A percentile compares a stretch with the other conserved stretches of the same genome.
Conservation (phyloP, 2,797 vertebrate species). For the Adelosebastes latens region DNA sequence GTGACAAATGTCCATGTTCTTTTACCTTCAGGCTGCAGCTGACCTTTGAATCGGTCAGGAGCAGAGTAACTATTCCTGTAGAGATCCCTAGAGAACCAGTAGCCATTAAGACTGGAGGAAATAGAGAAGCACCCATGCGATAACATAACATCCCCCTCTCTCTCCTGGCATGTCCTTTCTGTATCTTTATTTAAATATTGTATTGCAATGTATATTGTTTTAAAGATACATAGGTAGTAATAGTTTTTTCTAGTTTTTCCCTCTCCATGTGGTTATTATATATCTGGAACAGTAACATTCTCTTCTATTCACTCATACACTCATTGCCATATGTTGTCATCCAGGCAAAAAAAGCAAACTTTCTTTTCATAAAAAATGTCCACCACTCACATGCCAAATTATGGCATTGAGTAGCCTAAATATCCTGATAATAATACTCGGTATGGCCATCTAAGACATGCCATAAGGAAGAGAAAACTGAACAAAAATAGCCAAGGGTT, state of each 20-base stretch:
- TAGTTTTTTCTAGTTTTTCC: too few relatives aligned
- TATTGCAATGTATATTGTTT: not conserved
- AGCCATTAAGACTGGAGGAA: not conserved
- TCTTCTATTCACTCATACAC: not conserved
- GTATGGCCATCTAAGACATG: not conserved
- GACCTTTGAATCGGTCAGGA: constrained; percentile 24
- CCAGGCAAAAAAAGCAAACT: not conserved
- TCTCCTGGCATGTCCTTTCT: not conserved
- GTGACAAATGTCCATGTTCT: not conserved
- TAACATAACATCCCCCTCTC: not conserved
- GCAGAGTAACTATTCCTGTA: not conserved
- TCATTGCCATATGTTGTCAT: not conserved
- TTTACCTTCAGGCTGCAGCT: not conserved
- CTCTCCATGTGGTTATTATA: too few relatives aligned
- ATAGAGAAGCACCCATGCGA: not conserved
- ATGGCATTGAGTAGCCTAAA: not conserved
- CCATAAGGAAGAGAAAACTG: not conserved
- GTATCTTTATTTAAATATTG: not conserved
- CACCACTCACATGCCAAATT: not conserved
- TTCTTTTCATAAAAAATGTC: not conserved
- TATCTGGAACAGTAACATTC: not conserved
- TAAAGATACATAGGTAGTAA: too few relatives aligned
- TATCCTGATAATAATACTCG: not conserved
- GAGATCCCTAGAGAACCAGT: not conserved
- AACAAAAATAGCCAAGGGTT: not conserved